Conservation (phyloP, 1,140 invertebrate species). For the Stenopsyche tienmushanensis region DNA sequence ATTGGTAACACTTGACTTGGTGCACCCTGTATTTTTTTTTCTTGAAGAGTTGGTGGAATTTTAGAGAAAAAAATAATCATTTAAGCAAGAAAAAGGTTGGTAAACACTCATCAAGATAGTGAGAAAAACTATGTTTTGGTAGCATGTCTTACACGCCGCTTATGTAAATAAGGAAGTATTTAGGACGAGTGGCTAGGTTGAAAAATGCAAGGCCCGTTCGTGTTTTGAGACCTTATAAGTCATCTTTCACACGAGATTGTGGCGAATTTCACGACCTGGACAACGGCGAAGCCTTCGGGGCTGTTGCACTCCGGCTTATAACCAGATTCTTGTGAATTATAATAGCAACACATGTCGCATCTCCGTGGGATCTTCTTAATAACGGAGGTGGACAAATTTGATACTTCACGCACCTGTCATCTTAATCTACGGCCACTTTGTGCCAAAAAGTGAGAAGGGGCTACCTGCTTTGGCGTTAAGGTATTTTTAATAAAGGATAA, state of each 20-base stretch:
- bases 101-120: too few species aligned
- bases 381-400: background rate
- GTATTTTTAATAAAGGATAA: too few species aligned
- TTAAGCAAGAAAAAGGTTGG: too few species aligned
- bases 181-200: background rate
- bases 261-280: slow-evolving; percentile 1
- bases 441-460: too few species aligned
- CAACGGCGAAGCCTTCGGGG: background rate
- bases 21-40: too few species aligned
- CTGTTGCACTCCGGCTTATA: background rate
- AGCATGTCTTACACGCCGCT: too few species aligned
- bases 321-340: slow-evolving; percentile 16
- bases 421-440: background rate
- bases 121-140: too few species aligned
- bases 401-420: slow-evolving; percentile 12
- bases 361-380: background rate
- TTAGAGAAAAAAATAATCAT: too few species aligned
- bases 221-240: slow-evolving; percentile 24
- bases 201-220: background rate
- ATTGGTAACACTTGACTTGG: too few species aligned
- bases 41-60: too few species aligned
- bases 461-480: too few species aligned
- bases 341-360: slow-evolving; percentile 23
- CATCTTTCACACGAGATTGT: slow-evolving; percentile 31
- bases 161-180: slow-evolving; percentile 2